These are phyloP conservation scores for Cepaea hortensis DNA, from an alignment of 2,888 invertebrate species.

Conservation along the genomic window DNA sequence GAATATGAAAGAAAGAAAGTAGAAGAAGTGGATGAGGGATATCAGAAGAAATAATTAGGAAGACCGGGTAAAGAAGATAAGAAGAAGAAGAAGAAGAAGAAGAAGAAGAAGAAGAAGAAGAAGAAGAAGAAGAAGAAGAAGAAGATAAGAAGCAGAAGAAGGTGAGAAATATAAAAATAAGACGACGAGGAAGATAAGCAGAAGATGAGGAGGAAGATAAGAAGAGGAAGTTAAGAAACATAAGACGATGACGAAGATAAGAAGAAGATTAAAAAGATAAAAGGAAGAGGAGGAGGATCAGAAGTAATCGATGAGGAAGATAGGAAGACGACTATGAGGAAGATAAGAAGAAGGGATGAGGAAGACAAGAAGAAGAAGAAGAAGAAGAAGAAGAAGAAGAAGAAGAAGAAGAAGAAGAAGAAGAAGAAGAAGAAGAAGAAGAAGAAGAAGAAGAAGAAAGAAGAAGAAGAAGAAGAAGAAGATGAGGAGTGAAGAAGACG, in stretches of 20 bases:
- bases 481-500: neutral
- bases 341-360: neutral
- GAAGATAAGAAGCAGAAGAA: neutral
- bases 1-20: neutral
- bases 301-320: neutral
- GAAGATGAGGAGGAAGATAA: neutral
- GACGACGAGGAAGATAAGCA: neutral
- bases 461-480: constrained; percentile 8
- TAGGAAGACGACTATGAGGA: neutral
- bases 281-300: neutral
- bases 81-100: neutral
- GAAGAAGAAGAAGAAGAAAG: neutral
- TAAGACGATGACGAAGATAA: neutral
- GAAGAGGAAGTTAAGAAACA: neutral
- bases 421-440: neutral
- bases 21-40: neutral
- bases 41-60: neutral
- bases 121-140: neutral
- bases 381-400: neutral
- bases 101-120: neutral
- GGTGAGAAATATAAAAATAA: neutral
- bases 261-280: neutral
- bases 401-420: constrained; percentile 2
- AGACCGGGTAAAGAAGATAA: neutral
- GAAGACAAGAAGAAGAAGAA: neutral